phyloP scores from a whole-genome alignment of 1,140 invertebrate species.

The Drosophila malerkotliana region DNA sequence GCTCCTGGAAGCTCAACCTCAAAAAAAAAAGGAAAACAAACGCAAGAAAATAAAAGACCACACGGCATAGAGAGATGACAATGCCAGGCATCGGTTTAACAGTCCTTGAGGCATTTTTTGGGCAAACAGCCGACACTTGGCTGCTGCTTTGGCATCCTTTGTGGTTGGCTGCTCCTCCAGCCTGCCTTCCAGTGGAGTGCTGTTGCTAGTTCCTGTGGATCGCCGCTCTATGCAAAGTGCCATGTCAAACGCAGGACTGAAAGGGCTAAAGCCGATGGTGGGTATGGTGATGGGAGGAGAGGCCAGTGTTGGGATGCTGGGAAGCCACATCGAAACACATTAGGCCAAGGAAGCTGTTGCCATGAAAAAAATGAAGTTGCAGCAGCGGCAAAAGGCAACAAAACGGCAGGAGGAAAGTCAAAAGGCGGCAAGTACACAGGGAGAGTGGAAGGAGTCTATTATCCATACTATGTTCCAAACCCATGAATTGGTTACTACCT shows the following conservation, averaged over 20 bases:
- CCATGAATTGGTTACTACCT: no score
- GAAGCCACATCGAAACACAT: slow-evolving; percentile 63
- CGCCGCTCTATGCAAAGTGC: slow-evolving; percentile 52
- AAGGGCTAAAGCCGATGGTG: slow-evolving; percentile 37
- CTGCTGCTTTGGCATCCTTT: slow-evolving; percentile 59
- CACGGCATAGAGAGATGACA: slow-evolving; percentile 26
- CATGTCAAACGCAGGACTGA: slow-evolving; percentile 63
- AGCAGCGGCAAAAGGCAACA: slow-evolving; percentile 60
- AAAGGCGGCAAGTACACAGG: slow-evolving; percentile 40
- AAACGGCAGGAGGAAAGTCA: slow-evolving; percentile 50
- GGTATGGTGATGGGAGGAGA: not conserved
- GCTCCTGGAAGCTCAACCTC: not conserved
- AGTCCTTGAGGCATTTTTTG: slow-evolving; percentile 62
- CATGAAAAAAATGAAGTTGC: slow-evolving; percentile 38
- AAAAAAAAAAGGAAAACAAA: slow-evolving; percentile 27
- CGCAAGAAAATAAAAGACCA: slow-evolving; percentile 12
- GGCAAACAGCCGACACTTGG: slow-evolving; percentile 73
- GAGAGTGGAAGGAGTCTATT: not conserved
- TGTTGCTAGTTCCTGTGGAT: slow-evolving; percentile 43
- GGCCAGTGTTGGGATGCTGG: not conserved
- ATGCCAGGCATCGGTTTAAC: slow-evolving; percentile 40
- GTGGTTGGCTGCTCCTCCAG: slow-evolving; percentile 41
- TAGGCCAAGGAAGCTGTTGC: slow-evolving; percentile 49
- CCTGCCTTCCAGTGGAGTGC: not conserved
- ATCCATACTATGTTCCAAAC: no score